Conservation (phyloP, 2,888 invertebrate genomes). For the Trichogramma evanescens region DNA sequence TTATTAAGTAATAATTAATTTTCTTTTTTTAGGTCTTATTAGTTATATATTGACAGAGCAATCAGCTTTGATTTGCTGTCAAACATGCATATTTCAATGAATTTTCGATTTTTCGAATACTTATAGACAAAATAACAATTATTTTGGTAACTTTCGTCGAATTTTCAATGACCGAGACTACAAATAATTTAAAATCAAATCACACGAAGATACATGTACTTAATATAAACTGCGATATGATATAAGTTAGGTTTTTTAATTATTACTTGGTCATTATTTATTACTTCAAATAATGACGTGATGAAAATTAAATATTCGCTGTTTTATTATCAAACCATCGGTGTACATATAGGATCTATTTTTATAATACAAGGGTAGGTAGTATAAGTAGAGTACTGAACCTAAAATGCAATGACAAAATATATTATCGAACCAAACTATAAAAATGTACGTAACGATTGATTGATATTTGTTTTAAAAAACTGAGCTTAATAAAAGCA, state of each 20-base stretch:
- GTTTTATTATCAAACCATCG: background rate
- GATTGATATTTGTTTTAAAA: conserved; percentile 20
- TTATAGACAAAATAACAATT: background rate
- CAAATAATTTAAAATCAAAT: too few relatives aligned
- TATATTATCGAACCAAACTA: conserved; percentile 11
- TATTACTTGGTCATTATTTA: too few relatives aligned
- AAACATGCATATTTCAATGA: background rate
- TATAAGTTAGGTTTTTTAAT: too few relatives aligned
- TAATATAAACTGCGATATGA: too few relatives aligned
- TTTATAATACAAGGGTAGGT: conserved; percentile 39
- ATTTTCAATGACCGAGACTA: background rate
- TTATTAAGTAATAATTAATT: conserved; percentile 34
- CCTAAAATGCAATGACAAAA: conserved; percentile 25
- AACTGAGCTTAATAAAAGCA: conserved; percentile 19
- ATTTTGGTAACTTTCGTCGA: background rate
- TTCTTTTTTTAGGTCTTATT: conserved; percentile 28
- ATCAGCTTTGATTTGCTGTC: conserved; percentile 21
- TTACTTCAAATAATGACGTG: too few relatives aligned
- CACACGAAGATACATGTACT: too few relatives aligned
- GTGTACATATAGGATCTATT: conserved; percentile 30
- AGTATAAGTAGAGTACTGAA: conserved; percentile 45
- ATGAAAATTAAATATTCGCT: too few relatives aligned
- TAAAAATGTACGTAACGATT: conserved; percentile 16
- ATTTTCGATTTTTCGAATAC: background rate
- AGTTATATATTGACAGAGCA: conserved; percentile 19